phyloP scores from a whole-genome alignment of 1,140 invertebrate genomes.

The Doryteuthis pealeii region DNA sequence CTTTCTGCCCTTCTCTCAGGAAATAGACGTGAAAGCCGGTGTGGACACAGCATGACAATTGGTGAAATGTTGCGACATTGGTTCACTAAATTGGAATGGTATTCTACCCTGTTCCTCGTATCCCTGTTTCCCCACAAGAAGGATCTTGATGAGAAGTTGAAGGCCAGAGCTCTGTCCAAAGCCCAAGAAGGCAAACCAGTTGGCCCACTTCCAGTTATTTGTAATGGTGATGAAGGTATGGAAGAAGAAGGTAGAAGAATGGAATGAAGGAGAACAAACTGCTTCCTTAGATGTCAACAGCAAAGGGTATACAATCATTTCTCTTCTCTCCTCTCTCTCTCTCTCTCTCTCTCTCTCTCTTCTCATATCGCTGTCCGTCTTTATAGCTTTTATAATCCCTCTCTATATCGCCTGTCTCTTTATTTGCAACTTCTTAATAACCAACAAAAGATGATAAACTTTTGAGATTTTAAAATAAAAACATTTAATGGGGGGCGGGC shows the following conservation, averaged over 20 bases:
- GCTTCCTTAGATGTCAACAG: too few species aligned
- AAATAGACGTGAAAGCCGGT: conserved; percentile 95
- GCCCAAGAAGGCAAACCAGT: not conserved
- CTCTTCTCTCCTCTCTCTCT: too few species aligned
- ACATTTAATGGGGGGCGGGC: too few species aligned
- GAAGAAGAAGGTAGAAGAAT: not conserved
- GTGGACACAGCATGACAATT: conserved; percentile 90
- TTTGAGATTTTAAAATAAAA: too few species aligned
- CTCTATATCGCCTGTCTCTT: too few species aligned
- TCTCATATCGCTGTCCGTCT: too few species aligned
- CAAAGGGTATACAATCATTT: too few species aligned
- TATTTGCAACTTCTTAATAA: too few species aligned
- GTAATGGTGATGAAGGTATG: not conserved
- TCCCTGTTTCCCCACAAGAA: conserved; percentile 99
- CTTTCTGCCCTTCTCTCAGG: conserved; percentile 62
- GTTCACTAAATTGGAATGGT: conserved; percentile 90
- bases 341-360: too few species aligned
- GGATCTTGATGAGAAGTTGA: conserved; percentile 51
- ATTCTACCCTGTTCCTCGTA: conserved; percentile 95
- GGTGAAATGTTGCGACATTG: conserved; percentile 92
- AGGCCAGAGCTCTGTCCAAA: conserved; percentile 21
- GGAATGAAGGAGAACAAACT: not conserved
- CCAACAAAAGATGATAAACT: too few species aligned
- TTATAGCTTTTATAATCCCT: too few species aligned
- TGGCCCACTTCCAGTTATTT: not conserved